Evolutionary conservation across 2,888 invertebrate genomes (phyloP), one percentile per base, ranked within the genome.

Genomic region (Vesta saturnalis): DNA sequence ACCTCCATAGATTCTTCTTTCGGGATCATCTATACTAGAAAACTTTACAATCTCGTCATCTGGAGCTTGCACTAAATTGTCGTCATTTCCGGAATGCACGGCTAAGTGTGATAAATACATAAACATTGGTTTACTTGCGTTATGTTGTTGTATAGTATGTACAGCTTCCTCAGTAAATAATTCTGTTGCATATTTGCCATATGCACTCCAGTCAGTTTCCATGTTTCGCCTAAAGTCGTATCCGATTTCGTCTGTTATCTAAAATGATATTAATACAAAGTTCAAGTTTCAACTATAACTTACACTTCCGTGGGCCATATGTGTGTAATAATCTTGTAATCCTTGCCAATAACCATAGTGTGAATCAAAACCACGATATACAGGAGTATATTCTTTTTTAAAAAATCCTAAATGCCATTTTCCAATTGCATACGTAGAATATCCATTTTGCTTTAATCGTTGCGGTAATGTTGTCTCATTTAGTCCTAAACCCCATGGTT

Each of bases 391-490:
- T 74, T 90, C 90, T 60, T 87, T 86, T 62, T 87, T 86, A 71
- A 89, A 91, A 85, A 91, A 94, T 1, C 96, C 96, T 67, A 96
- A 87, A 81, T 94, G 92, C 94, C 94, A 94, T 85, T 95, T 95
- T 12, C 95, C 95, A 12, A 95, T 88, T 39, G 92, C 89, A 80
- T 92, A 91, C 0, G 93, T 93, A 18, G 84, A 83, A 81, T 94
- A 95, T 6, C 94, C 94, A 62, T 86, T 83, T 21, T 85, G 85
- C 77, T 87, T 87, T 59, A 95, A 84, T 82, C 92, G 89, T 83
- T 90, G 84, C 0, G 89, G 89, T 68, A 89, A 75, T 66, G 89
- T 75, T 73, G 86, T 87, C 78, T 88, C 86, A 59, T 82, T 84
- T 1, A 91, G 79, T 0, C 91, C 90, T 8, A 96, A 81, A 1